A percentile compares a stretch with the other conserved stretches of the same genome.
Evolutionary conservation across 2,797 vertebrate genomes (phyloP).

Genomic region (Xiphorhynchus erythropygius): DNA sequence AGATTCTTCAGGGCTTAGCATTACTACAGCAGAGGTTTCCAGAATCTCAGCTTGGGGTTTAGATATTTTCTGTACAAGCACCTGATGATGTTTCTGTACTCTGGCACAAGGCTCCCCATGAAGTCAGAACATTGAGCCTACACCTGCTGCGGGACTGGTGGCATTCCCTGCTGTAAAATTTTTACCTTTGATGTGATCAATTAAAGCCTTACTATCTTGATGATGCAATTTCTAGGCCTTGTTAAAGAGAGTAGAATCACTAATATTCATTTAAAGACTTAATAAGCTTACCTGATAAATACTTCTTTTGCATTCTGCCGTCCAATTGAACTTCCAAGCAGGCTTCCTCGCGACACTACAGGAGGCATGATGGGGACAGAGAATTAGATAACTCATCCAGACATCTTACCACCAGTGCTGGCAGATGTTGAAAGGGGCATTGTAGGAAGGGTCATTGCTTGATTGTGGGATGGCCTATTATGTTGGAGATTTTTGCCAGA

Average conservation of each 20-base stretch:
- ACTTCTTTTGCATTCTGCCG: slow-evolving; percentile 34
- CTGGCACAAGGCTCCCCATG: background rate
- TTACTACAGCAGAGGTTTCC: background rate
- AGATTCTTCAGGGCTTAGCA: background rate
- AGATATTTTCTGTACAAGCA: background rate
- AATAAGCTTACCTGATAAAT: slow-evolving; percentile 32
- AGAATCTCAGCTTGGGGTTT: background rate
- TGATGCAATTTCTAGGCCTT: background rate
- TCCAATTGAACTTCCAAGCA: slow-evolving; percentile 71
- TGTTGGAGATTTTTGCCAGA: background rate
- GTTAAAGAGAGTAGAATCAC: background rate
- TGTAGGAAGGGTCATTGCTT: background rate
- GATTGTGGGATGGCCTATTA: background rate
- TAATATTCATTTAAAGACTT: background rate
- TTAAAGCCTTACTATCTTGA: background rate
- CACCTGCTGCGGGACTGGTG: background rate
- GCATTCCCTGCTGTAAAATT: background rate
- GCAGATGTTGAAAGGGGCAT: background rate
- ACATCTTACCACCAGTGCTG: background rate
- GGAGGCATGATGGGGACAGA: background rate
- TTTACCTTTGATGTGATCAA: background rate
- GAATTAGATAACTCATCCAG: background rate
- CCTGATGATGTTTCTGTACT: background rate
- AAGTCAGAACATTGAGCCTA: background rate
- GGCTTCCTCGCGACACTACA: slow-evolving; percentile 74